phyloP scores from a whole-genome alignment of 2,797 vertebrate species.

The Pangasius macronema region DNA sequence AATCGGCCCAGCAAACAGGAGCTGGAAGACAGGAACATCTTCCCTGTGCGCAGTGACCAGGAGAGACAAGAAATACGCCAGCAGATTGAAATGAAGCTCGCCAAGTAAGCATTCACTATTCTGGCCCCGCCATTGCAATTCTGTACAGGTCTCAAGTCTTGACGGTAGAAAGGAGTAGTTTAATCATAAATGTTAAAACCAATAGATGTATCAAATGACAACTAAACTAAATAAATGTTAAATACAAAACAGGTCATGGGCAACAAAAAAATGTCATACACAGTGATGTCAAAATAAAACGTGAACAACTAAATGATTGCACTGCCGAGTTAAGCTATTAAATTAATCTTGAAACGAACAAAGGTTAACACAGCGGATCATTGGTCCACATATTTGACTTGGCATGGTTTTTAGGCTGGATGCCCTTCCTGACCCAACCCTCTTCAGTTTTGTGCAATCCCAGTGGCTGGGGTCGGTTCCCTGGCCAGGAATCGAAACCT shows the following conservation, averaged over 20 bases:
- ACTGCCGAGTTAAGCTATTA: not conserved
- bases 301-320: not conserved
- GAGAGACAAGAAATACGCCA: constrained; percentile 95
- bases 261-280: not conserved
- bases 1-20: constrained; percentile 97
- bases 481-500: no score
- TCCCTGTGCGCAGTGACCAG: constrained; percentile 90
- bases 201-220: not conserved
- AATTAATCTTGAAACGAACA: not conserved
- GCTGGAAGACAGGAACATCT: constrained; percentile 95
- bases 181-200: not conserved
- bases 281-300: no score
- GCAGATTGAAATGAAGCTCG: constrained; percentile 98
- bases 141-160: not conserved
- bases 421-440: no score
- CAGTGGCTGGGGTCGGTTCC: no score
- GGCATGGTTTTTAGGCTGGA: no score
- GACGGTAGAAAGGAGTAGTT: not conserved
- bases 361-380: not conserved
- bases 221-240: not conserved
- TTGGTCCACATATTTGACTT: no score
- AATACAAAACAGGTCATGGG: constrained; percentile 1
- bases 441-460: no score
- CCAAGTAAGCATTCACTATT: constrained; percentile 83
- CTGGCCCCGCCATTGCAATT: not conserved